Evolutionary conservation across 2,797 vertebrate genomes (phyloP), one percentile per base, ranked within the genome.

Genomic region (Coregonus suidteri): DNA sequence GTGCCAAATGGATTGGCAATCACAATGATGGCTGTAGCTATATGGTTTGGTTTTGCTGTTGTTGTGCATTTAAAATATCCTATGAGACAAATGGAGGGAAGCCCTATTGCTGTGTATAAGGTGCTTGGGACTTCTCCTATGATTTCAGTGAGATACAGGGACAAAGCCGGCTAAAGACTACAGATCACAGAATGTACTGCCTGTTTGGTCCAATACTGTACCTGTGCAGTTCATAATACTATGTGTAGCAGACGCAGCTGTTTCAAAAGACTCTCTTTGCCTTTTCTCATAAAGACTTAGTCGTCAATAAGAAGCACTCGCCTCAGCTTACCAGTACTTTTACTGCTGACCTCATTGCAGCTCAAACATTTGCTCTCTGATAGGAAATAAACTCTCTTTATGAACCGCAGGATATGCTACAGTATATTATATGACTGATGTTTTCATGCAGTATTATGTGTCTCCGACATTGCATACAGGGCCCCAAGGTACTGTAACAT

Each of bases 1-100:
- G 77, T 81, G 83, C 88, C 87, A 93, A 90, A 83, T 64, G 67
- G 84, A 75, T 75, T 79, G 84, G 56, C 72, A 75, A 85, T 77
- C 77, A 75, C 34, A 70, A 81, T 71, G 66, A 67, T 75, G 79
- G 79, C 78, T 79, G 77, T 83, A 85, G 85, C 77, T 77, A 77
- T 81, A 25, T 64, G 20, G 59, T 64, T 25, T 25, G 81, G 14
- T 78, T 87, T 75, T 74, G 34, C 67, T 66, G 25, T 76, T 25
- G 66, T 78, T 34, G 41, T 47, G 41, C 41, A 47, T 47, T 47
- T 47, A 13, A 47, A 9, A 47, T 47, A 13, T 47, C 11, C 9
- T 47, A 47, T 47, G 41, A 13, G 9, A 47, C 41, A 47, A 3
- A 47, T 47, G 41, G 41, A 47, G 41, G 41, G 41, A 52, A 74